Percentiles rank a stretch among this genome's conserved stretches.
These are phyloP conservation scores for Prorops nasuta DNA, from an alignment of 1,140 invertebrate genomes.

Conservation along the genomic window DNA sequence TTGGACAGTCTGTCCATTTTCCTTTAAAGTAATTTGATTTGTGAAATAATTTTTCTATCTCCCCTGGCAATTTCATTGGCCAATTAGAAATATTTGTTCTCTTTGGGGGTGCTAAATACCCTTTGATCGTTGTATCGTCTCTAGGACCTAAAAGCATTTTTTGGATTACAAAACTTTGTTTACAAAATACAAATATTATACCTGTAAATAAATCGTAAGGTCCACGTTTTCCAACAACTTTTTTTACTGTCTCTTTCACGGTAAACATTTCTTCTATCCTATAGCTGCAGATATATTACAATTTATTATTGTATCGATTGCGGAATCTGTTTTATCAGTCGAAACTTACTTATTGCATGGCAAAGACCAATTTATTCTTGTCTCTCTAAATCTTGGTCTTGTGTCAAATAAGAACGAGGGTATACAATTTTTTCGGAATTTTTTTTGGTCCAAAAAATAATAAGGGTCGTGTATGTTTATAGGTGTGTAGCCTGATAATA, in stretches of 20 bases:
- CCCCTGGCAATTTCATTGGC: slow-evolving; percentile 17
- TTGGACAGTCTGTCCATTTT: slow-evolving; percentile 15
- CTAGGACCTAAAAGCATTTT: slow-evolving; percentile 20
- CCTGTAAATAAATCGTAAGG: slow-evolving; percentile 34
- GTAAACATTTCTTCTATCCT: neutral
- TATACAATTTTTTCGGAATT: neutral
- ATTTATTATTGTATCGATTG: too few species aligned
- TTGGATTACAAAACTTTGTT: neutral
- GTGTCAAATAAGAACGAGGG: slow-evolving; percentile 29
- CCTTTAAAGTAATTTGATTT: slow-evolving; percentile 30
- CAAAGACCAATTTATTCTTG: slow-evolving; percentile 4
- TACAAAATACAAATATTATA: neutral
- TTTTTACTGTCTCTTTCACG: too few species aligned
- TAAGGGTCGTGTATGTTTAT: slow-evolving; percentile 21
- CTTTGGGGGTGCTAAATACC: slow-evolving; percentile 2
- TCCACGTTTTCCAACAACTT: slow-evolving; percentile 21
- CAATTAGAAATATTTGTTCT: slow-evolving; percentile 10
- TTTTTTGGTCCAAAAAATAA: slow-evolving; percentile 21
- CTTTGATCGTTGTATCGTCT: slow-evolving; percentile 19
- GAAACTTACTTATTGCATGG: slow-evolving; percentile 18
- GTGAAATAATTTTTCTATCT: slow-evolving; percentile 20
- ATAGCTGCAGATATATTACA: neutral
- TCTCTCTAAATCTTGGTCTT: slow-evolving; percentile 13
- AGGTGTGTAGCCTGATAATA: slow-evolving; percentile 21
- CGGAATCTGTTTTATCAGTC: too few species aligned